phyloP scores from a whole-genome alignment of 2,888 invertebrate genomes.

The Netelia inedita region DNA sequence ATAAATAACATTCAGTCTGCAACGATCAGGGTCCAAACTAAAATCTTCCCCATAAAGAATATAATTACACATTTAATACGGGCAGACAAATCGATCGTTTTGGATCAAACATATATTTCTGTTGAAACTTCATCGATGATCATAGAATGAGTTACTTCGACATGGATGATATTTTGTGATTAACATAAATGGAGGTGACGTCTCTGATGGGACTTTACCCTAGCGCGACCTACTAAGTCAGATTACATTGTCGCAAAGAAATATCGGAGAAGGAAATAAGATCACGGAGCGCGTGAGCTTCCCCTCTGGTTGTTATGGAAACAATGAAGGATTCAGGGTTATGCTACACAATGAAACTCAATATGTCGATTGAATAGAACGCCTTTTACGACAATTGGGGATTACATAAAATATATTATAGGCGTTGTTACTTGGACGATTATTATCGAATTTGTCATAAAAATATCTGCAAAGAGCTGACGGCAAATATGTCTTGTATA shows the following conservation, averaged over 20 bases:
- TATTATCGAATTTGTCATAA: background rate
- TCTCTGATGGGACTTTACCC: conserved; percentile 54
- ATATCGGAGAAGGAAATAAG: conserved; percentile 18
- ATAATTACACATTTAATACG: background rate
- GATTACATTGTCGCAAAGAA: conserved; percentile 23
- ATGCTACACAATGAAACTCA: conserved; percentile 7
- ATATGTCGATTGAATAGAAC: conserved; percentile 2
- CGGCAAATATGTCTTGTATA: background rate
- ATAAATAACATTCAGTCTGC: background rate
- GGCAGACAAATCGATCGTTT: background rate
- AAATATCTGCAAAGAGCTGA: background rate
- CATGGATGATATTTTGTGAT: background rate
- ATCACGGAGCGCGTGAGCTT: background rate
- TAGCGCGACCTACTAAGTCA: conserved; percentile 14
- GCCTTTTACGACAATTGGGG: too few species aligned
- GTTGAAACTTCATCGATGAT: too few species aligned
- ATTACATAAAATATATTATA: too few species aligned
- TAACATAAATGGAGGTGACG: background rate
- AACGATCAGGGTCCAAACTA: background rate
- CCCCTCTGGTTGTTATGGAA: conserved; percentile 59
- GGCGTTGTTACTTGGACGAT: background rate
- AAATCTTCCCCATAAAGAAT: background rate
- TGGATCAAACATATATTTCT: too few species aligned
- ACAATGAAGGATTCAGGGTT: conserved; percentile 45
- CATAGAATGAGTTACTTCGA: background rate